phyloP scores from a whole-genome alignment of 1,140 invertebrate genomes.

The Apis mellifera region Amel_HAv3.1 CM009941.2:15807501-15808000 shows the following conservation, averaged over 20 bases:
- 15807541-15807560: constrained; percentile 56
- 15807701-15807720: not conserved
- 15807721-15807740: not conserved
- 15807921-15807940: not conserved
- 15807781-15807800: constrained; percentile 36
- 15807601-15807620: constrained; percentile 13
- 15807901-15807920: not conserved
- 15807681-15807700: not conserved
- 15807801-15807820: constrained; percentile 30
- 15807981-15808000: not conserved
- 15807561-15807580: constrained; percentile 60
- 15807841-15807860: constrained; percentile 43
- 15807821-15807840: constrained; percentile 14
- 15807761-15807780: constrained; percentile 27
- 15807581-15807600: constrained; percentile 60
- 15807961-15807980: not conserved
- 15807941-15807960: not conserved
- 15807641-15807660: constrained; percentile 9
- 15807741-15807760: constrained; percentile 13
- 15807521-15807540: not conserved
- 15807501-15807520: not conserved
- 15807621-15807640: constrained; percentile 12
- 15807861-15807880: constrained; percentile 33
- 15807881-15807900: constrained; percentile 34
- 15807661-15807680: not conserved